Evolutionary conservation across 2,797 vertebrate genomes (phyloP), one percentile per base, ranked within the genome.

Genomic region (Leptodactylus fallax): DNA sequence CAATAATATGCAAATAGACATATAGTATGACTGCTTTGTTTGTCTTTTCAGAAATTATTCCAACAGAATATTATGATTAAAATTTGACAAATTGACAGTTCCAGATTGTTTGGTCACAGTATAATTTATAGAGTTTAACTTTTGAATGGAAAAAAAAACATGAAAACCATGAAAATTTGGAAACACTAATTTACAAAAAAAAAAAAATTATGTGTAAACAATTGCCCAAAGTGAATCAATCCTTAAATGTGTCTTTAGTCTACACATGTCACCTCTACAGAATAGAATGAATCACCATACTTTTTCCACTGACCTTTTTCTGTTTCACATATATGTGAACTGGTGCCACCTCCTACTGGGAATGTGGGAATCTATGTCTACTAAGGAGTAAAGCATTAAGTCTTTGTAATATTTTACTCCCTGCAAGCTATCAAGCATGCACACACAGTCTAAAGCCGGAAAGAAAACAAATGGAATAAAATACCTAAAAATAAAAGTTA

Each of bases 321-420:
- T 77, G 49, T 77, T 60, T 58, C 83, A 77, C 72, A 78, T 12
- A 78, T 61, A 77, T 85, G 72, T 85, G 56, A 63, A 61, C 71
- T 85, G 83, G 83, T 85, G 83, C 83, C 83, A 85, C 83, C 72
- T 78, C 83, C 83, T 85, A 85, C 83, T 85, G 83, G 60, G 83
- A 77, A 78, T 76, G 58, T 76, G 56, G 83, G 72, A 85, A 63
- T 85, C 72, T 27, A 6, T 78, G 83, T 85, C 83, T 85, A 47
- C 69, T 25, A 65, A 85, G 72, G 23, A 25, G 58, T 77, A 78
- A 49, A 65, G 83, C 25, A 53, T 77, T 77, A 51, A 49, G 21
- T 51, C 74, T 51, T 77, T 51, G 19, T 51, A 77, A 23, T 53
- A 77, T 53, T 85, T 61, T 51, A 63, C 79, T 51, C 36, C 36